A percentile compares a stretch with the other conserved stretches of the same genome.
phyloP scores from a whole-genome alignment of 2,113 vertebrate species.

The Rhipidura dahli region DNA sequence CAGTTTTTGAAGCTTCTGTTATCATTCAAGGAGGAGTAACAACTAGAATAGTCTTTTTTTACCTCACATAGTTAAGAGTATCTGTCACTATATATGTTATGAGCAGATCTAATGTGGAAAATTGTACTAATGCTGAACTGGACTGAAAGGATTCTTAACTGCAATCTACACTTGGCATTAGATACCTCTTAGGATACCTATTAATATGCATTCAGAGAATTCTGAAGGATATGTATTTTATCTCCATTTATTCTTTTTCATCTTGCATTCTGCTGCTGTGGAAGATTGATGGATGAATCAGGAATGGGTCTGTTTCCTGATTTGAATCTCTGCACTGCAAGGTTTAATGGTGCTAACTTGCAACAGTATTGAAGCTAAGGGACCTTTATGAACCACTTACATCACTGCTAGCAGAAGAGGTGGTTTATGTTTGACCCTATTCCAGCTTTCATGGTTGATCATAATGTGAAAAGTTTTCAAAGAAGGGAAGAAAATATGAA shows the following conservation, averaged over 20 bases:
- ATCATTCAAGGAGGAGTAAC: not conserved
- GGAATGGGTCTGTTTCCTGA: not conserved
- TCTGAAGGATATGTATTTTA: not conserved
- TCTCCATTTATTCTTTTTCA: not conserved
- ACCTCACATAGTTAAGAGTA: not conserved
- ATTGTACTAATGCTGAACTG: not conserved
- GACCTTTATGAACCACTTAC: not conserved
- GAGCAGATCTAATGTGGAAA: not conserved
- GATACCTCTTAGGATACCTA: not conserved
- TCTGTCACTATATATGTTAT: not conserved
- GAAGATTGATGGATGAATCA: not conserved
- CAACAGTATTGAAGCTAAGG: not conserved
- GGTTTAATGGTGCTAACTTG: not conserved
- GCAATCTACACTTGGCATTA: not conserved
- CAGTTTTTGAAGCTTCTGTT: not conserved
- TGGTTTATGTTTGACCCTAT: not conserved
- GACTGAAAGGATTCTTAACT: not conserved
- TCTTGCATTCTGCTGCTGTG: not conserved
- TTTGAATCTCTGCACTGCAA: not conserved
- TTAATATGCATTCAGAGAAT: not conserved
- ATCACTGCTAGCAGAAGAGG: not conserved
- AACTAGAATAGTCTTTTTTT: not conserved
- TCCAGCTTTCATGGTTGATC: not conserved
- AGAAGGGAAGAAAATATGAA: not conserved
- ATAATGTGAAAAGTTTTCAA: not conserved